phyloP scores from a whole-genome alignment of 2,113 vertebrate species.

The Pterophyllum scalare region DNA sequence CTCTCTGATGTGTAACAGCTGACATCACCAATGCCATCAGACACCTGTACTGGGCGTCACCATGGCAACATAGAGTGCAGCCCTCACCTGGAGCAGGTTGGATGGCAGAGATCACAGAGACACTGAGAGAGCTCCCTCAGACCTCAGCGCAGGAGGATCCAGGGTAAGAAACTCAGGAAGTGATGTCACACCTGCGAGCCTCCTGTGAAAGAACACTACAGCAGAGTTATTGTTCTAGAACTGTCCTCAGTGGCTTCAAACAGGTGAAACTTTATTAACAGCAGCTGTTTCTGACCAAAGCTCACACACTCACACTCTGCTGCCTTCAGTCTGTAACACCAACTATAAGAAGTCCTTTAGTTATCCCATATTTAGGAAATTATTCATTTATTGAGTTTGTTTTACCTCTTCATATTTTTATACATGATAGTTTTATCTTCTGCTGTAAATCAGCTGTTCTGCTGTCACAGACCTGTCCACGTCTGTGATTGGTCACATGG shows the following conservation, averaged over 20 bases:
- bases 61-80: neutral
- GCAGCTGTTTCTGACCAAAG: neutral
- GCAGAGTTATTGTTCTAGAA: no score
- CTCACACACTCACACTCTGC: neutral
- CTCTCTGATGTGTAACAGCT: neutral
- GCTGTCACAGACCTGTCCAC: neutral
- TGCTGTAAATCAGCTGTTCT: neutral
- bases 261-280: neutral
- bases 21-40: no score
- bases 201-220: neutral
- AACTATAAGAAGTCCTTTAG: neutral
- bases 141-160: neutral
- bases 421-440: neutral
- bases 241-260: neutral
- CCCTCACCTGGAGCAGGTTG: neutral
- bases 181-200: neutral
- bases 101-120: rapidly evolving
- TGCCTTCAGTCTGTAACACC: neutral
- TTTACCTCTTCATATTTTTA: neutral
- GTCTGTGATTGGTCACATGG: neutral
- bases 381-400: no score
- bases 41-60: neutral
- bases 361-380: neutral
- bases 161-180: rapidly evolving
- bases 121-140: no score